These are phyloP conservation scores for Brenthis hecate DNA, from an alignment of 2,888 invertebrate species.

Conservation along the genomic window DNA sequence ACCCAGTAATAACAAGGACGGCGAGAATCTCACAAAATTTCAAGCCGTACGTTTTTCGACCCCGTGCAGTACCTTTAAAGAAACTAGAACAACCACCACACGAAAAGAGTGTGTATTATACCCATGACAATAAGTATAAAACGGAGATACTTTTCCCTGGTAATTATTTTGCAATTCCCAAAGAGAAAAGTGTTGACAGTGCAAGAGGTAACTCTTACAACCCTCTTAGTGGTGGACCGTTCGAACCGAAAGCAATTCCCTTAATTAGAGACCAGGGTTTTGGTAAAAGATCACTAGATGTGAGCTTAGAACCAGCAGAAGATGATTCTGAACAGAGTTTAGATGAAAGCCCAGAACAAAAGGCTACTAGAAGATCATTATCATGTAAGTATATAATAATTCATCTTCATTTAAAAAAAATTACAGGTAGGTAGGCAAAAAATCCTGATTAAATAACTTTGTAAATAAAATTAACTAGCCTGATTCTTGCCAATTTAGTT, in stretches of 20 bases:
- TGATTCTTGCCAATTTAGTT: no score
- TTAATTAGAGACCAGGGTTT: conserved; percentile 62
- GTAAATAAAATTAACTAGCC: no score
- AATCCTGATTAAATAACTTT: no score
- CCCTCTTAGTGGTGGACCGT: conserved; percentile 48
- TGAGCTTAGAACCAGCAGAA: conserved; percentile 56
- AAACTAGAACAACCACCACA: conserved; percentile 50
- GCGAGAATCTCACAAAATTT: conserved; percentile 36
- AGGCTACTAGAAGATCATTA: conserved; percentile 69
- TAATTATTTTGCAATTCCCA: conserved; percentile 77
- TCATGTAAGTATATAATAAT: conserved; percentile 59
- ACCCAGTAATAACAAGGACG: conserved; percentile 43
- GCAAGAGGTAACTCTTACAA: conserved; percentile 46
- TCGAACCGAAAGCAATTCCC: conserved; percentile 68
- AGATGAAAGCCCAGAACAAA: conserved; percentile 57
- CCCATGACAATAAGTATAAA: conserved; percentile 60
- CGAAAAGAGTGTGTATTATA: conserved; percentile 64
- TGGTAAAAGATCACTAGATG: conserved; percentile 63
- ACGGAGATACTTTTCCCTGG: conserved; percentile 73
- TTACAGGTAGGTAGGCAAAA: no score
- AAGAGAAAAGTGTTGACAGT: conserved; percentile 65
- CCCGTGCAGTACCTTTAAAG: conserved; percentile 62
- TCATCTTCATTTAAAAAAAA: not conserved
- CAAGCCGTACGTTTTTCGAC: conserved; percentile 61
- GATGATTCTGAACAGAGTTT: conserved; percentile 62